phyloP scores from a whole-genome alignment of 1,140 invertebrate genomes.

The Drosophila guanche region DNA sequence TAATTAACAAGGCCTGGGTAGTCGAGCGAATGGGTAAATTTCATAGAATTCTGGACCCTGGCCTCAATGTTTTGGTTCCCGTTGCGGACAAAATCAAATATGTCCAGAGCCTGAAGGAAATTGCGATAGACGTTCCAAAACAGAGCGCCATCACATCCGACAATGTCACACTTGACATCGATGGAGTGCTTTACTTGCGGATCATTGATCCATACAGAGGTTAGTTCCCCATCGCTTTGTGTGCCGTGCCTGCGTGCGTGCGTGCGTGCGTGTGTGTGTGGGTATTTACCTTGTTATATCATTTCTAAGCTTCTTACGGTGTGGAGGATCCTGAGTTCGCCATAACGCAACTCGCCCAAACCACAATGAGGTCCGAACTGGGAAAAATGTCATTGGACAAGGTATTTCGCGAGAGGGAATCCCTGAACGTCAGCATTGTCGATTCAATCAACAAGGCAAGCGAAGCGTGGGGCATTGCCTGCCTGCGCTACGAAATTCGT shows the following conservation, averaged over 20 bases:
- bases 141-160: slow-evolving; percentile 99
- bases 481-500: slow-evolving; percentile 97
- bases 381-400: slow-evolving; percentile 99
- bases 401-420: slow-evolving; percentile 98
- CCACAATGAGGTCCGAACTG: slow-evolving; percentile 99
- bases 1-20: slow-evolving; percentile 92
- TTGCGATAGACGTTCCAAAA: slow-evolving; percentile 99
- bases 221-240: slow-evolving; percentile 5
- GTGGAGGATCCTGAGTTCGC: slow-evolving; percentile 99
- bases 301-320: slow-evolving; percentile 93
- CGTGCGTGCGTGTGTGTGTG: too few species aligned
- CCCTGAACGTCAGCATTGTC: slow-evolving; percentile 97
- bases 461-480: slow-evolving; percentile 98
- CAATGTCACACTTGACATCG: slow-evolving; percentile 98
- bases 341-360: slow-evolving; percentile 99
- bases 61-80: slow-evolving; percentile 96
- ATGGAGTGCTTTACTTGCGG: slow-evolving; percentile 98
- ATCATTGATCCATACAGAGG: slow-evolving; percentile 94
- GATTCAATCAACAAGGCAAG: slow-evolving; percentile 99
- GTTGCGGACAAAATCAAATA: slow-evolving; percentile 97
- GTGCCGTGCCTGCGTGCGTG: too few species aligned
- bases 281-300: slow-evolving; percentile 19
- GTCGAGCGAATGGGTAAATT: slow-evolving; percentile 99
- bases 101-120: slow-evolving; percentile 99
- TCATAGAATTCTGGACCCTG: slow-evolving; percentile 95